A percentile compares a stretch with the other conserved stretches of the same genome.
Conservation (phyloP, 1,140 invertebrate species). For the Drosophila lini region DNA sequence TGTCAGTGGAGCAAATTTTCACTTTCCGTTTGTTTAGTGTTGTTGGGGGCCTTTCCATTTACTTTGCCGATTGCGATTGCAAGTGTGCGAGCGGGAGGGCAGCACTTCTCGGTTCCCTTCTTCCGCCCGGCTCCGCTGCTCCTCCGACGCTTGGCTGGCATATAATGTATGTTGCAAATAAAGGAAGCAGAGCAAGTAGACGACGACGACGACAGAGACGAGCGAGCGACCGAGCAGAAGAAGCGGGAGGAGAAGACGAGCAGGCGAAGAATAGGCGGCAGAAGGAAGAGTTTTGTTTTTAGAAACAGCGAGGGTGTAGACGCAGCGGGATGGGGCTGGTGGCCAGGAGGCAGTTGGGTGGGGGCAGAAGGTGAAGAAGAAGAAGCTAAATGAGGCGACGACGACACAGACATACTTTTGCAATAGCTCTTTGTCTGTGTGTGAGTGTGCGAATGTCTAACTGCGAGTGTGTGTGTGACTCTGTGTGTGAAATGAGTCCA, state of each 20-base stretch:
- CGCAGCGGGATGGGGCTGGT: slow-evolving; percentile 21
- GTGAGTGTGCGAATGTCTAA: slow-evolving; percentile 22
- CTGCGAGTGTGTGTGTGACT: slow-evolving; percentile 31
- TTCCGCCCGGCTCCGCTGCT: background rate
- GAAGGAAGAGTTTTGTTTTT: slow-evolving; percentile 78
- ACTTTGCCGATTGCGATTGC: slow-evolving; percentile 68
- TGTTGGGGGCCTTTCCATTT: slow-evolving; percentile 78
- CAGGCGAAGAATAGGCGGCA: slow-evolving; percentile 42
- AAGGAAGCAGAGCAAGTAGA: slow-evolving; percentile 76
- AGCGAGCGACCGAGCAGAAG: slow-evolving; percentile 21
- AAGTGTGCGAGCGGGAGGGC: slow-evolving; percentile 46
- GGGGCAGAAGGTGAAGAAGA: slow-evolving; percentile 18
- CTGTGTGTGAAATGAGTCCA: slow-evolving; percentile 72
- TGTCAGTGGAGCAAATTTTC: slow-evolving; percentile 82
- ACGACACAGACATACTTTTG: slow-evolving; percentile 58
- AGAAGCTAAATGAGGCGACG: slow-evolving; percentile 79
- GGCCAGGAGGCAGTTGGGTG: background rate
- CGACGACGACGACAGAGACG: background rate
- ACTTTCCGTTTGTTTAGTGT: slow-evolving; percentile 80
- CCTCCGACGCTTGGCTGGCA: slow-evolving; percentile 22
- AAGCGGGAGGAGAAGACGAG: slow-evolving; percentile 34
- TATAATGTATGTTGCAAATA: slow-evolving; percentile 70
- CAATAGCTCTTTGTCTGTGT: slow-evolving; percentile 47
- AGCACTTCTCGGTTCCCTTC: slow-evolving; percentile 14
- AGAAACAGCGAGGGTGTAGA: slow-evolving; percentile 52